Base-by-base conservation (phyloP, 1,140 invertebrate genomes). In the Drosophila takahashii region DNA sequence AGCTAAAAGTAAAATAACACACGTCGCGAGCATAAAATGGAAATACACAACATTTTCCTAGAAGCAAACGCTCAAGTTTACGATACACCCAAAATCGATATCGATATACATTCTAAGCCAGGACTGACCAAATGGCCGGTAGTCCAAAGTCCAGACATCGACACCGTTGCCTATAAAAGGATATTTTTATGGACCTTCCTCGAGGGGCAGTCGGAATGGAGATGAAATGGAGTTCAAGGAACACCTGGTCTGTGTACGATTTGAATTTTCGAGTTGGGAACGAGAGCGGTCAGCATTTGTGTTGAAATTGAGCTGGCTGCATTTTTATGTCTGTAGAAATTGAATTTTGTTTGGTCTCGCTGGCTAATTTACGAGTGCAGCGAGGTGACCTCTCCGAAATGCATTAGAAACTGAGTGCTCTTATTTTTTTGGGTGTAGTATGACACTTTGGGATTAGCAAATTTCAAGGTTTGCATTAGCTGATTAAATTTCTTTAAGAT, bases 181-280 rank as follows among this genome's bases (percentile, higher is more conserved):
- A 87, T 87, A 87, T 87, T 87, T 87, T 87, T 87, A 87, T 84
- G 85, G 48, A 50, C 16, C 37, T 62, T 62, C 64, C 44, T 50
- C 65, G 18, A 16, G 65, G 66, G 61, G 58, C 59, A 57, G 16
- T 36, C 26, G 18, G 13, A 1, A 37, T 37, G 36, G 44, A 26
- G 9, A n/a, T 10, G 16, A 10, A 4, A 36, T 9, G 18, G 34
- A 58, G 69, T 66, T 52, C 67, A 61, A 48, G 67, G 42, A 64
- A 74, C 81, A 86, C 78, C 83, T 87, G 83, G 79, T 73, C 36
- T 51, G 22, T 4, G 42, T 8, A n/a, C 71, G 66, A 84, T 84
- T 84, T 84, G 81, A 84, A 84, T 85, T 75, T 72, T 27, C 34
- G 58, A 64, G 59, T 48, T 29, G 16, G 8, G 36, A 13, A 27